phyloP scores from a whole-genome alignment of 2,888 invertebrate genomes.

The Matsumyia berberina region DNA sequence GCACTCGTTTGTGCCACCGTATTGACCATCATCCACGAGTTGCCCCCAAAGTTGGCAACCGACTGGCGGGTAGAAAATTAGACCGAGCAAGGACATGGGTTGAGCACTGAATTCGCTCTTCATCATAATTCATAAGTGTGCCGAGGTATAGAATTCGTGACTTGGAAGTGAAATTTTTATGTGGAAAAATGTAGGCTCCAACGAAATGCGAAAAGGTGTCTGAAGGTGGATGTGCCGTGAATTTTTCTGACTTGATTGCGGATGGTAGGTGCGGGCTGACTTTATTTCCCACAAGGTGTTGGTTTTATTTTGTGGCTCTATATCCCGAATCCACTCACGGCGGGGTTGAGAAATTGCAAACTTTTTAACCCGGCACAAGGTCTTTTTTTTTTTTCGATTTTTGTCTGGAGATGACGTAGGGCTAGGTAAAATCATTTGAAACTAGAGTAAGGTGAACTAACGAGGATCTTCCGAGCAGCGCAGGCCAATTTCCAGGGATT shows the following conservation, averaged over 20 bases:
- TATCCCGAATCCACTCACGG: no score
- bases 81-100: conserved; percentile 2
- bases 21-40: conserved; percentile 23
- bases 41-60: conserved; percentile 1
- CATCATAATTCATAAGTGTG: conserved; percentile 20
- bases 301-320: no score
- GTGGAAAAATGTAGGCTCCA: background rate
- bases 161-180: conserved; percentile 47
- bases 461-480: no score
- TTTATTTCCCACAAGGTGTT: no score
- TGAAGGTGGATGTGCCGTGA: conserved; percentile 3
- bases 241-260: background rate
- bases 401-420: no score
- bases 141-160: conserved; percentile 36
- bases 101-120: conserved; percentile 1
- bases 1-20: background rate
- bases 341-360: no score
- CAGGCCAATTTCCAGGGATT: no score
- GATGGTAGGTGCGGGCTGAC: no score
- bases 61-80: conserved; percentile 31
- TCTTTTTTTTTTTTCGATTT: no score
- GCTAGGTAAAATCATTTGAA: no score
- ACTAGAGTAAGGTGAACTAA: no score
- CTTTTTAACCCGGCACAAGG: no score
- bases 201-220: conserved; percentile 24